Base-by-base conservation (phyloP, 2,113 vertebrate species). In the Eclectus roratus region DNA sequence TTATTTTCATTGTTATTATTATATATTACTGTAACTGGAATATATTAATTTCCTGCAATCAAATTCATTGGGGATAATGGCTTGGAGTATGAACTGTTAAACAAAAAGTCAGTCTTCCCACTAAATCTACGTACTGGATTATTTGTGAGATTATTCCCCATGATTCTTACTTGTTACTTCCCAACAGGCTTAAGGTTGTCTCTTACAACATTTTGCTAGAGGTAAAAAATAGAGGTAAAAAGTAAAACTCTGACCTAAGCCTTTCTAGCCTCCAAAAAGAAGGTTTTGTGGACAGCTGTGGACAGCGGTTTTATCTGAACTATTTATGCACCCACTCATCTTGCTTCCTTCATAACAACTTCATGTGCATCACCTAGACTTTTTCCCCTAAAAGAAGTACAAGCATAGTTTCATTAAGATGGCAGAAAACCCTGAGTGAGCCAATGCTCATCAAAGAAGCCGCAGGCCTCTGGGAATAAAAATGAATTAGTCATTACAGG, bases 401-500 rank as follows among this genome's bases (percentile, higher is more conserved):
- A 71, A 27, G 17, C 24, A 43, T 6, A 87, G 17, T 5, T 91
- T 55, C 76, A 83, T 44, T 91, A 58, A 68, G 50, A 83, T 17
- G 7, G 53, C 35, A 95, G 73, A 86, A 95, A 91, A 55, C 43
- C 35, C 46, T 25, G 23, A 15, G 50, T 43, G 72, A 93, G 81
- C 28, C 66, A 90, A 90, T 94, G 41, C 72, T 90, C 86, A 84
- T 87, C 71, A 86, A 83, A 89, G 60, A 68, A 87, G 61, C 6
- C 21, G 20, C 66, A 85, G 79, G 53, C 71, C 81, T 73, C 81
- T 85, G 91, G 80, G 85, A 96, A 90, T 69, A 85, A 4, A 70
- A 69, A 91, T 91, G 47, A 35, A 41, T 85, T 95, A 93, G 58
- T 88, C 58, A 95, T 91, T 83, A 66, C 69, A 88, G 55, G 76